phyloP scores from a whole-genome alignment of 2,797 vertebrate species.

The Menidia menidia region DNA sequence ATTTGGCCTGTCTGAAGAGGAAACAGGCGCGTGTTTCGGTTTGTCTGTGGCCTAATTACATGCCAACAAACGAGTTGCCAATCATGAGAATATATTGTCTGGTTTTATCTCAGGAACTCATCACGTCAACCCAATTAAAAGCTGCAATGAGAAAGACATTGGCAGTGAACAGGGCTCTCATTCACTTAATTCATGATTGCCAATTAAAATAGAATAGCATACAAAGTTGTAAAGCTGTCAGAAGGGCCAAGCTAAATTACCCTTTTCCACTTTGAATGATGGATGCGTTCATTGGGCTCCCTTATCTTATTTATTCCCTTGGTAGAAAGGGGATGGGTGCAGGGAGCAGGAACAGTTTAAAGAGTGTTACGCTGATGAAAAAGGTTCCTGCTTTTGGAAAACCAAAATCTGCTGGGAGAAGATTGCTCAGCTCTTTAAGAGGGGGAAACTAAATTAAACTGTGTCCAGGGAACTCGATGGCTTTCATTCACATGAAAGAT shows the following conservation, averaged over 20 bases:
- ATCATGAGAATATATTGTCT: constrained; percentile 84
- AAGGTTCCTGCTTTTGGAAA: constrained; percentile 44
- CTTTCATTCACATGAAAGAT: constrained; percentile 15
- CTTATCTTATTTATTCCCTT: constrained; percentile 82
- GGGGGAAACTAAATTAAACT: constrained; percentile 55
- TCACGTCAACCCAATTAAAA: constrained; percentile 87
- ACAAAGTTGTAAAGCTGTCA: constrained; percentile 85
- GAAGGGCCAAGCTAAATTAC: constrained; percentile 82
- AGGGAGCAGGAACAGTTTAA: constrained; percentile 54
- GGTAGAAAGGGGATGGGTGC: constrained; percentile 37
- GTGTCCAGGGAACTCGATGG: constrained; percentile 26
- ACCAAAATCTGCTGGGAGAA: constrained; percentile 24
- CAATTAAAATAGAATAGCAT: constrained; percentile 86
- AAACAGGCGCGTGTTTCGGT: constrained; percentile 65
- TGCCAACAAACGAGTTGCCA: constrained; percentile 85
- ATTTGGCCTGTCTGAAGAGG: constrained; percentile 39
- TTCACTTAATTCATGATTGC: constrained; percentile 87
- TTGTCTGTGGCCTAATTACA: constrained; percentile 81
- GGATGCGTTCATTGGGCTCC: constrained; percentile 79
- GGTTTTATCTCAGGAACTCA: constrained; percentile 83
- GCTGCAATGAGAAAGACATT: constrained; percentile 78
- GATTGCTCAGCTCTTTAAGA: constrained; percentile 40
- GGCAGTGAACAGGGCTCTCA: constrained; percentile 76
- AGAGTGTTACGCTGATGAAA: constrained; percentile 64
- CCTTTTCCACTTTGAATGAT: constrained; percentile 85